Base-by-base conservation (phyloP, 1,140 invertebrate species). In the Muscidifurax raptorellus region DNA sequence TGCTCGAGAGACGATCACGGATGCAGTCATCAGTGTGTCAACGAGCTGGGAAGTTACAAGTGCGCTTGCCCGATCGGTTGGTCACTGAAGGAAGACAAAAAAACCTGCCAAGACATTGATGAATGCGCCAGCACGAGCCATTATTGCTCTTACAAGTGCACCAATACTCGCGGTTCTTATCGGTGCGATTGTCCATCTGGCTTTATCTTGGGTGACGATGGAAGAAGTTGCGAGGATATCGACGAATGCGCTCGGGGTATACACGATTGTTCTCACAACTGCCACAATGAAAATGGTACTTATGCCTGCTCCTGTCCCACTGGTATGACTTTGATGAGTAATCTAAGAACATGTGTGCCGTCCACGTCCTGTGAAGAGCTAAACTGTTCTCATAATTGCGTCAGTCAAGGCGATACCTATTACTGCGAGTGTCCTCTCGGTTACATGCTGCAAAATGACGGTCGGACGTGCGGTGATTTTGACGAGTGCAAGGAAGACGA, bases 401-500 rank as follows among this genome's bases (percentile, higher is more conserved):
- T 93, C 9, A 94, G 94, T 72, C 90, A 92, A 27, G 86, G 89
- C 1, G 79, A 64, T 25, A 90, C 93, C 40, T 93, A 91, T 84
- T 93, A 93, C 72, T 94, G 92, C 90, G 90, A 84, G 89, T 94
- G 94, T 87, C 90, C 88, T 0, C 81, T 88, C 2, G 90, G 91
- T 7, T 91, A 88, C 36, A 0, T 83, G 5, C 25, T 92, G 12
- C 64, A 87, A 9, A 83, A 85, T 0, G 89, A 92, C 82, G 88
- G 82, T 15, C 88, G 67, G n/a, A 90, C 87, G 0, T 91, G 90
- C 76, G 27, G 88, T 93, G 96, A 98, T 91, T 94, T 97, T 13
- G 95, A 98, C 89, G 97, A 98, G 90, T 98, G 97, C 89, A 72
- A 88, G 0, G 92, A 93, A 86, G 93, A 95, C 40, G 93, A 94